Percentiles rank a stretch among this genome's conserved stretches.
phyloP scores from a whole-genome alignment of 2,888 invertebrate species.

The Stomorhina lunata region DNA sequence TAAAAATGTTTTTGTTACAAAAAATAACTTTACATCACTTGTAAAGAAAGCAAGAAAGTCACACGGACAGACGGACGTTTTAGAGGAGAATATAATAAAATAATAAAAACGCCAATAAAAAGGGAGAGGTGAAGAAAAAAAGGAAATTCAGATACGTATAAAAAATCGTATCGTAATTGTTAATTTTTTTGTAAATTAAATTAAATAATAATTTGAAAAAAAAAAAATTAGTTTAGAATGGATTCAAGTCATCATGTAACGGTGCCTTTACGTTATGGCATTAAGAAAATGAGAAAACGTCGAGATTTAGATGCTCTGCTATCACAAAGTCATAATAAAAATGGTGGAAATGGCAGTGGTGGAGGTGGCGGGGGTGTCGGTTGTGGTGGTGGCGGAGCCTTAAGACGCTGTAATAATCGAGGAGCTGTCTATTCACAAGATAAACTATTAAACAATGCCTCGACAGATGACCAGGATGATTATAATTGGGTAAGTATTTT shows the following conservation, averaged over 20 bases:
- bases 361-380: constrained; percentile 26
- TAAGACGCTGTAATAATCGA: constrained; percentile 70
- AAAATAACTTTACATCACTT: constrained; percentile 64
- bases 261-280: constrained; percentile 82
- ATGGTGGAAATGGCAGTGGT: constrained; percentile 73
- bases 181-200: constrained; percentile 23
- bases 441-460: constrained; percentile 83
- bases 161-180: constrained; percentile 8
- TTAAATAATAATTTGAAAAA: constrained; percentile 12
- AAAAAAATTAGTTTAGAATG: constrained; percentile 74
- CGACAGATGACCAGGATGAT: constrained; percentile 83
- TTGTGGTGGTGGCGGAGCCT: constrained; percentile 54
- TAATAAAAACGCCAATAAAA: constrained; percentile 35
- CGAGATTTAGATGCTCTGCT: constrained; percentile 88
- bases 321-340: constrained; percentile 76
- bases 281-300: constrained; percentile 89
- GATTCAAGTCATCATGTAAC: constrained; percentile 84
- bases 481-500: constrained; percentile 77
- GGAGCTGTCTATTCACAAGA: constrained; percentile 79
- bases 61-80: constrained; percentile 20
- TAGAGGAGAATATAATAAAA: constrained; percentile 25
- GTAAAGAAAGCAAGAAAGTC: constrained; percentile 24
- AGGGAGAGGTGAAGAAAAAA: background rate
- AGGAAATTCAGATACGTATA: background rate
- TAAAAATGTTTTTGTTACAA: constrained; percentile 63